Percentiles rank a stretch among this genome's conserved stretches.
Conservation (phyloP, 2,888 invertebrate genomes). For the Pollenia labialis region DNA sequence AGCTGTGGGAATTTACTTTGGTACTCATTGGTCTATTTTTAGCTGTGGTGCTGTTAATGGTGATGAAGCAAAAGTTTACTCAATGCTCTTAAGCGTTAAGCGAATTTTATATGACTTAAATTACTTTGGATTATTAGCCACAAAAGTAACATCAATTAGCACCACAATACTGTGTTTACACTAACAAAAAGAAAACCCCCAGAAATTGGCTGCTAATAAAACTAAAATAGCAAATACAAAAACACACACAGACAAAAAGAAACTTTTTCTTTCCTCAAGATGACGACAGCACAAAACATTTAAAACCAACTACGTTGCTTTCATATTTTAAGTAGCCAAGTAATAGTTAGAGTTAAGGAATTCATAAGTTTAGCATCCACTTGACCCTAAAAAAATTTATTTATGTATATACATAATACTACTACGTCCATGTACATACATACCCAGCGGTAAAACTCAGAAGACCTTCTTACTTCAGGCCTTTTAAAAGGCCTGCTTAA, state of each 20-base stretch:
- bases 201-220: slow-evolving; percentile 57
- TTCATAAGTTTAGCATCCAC: slow-evolving; percentile 55
- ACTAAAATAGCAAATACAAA: slow-evolving; percentile 13
- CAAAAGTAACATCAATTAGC: slow-evolving; percentile 76
- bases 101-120: slow-evolving; percentile 76
- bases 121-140: slow-evolving; percentile 76
- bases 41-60: slow-evolving; percentile 60
- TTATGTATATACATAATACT: background rate
- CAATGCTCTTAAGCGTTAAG: slow-evolving; percentile 73
- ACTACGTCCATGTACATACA: background rate
- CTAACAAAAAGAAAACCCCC: slow-evolving; percentile 47
- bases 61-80: slow-evolving; percentile 71
- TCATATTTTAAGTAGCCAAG: background rate
- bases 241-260: background rate
- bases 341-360: slow-evolving; percentile 35
- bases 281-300: slow-evolving; percentile 20
- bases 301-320: slow-evolving; percentile 2
- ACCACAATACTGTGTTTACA: slow-evolving; percentile 71
- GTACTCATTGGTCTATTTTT: background rate
- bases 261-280: slow-evolving; percentile 50
- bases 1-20: slow-evolving; percentile 46
- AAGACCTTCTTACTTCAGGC: no score
- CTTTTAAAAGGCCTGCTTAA: no score
- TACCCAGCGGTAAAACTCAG: no score
- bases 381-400: slow-evolving; percentile 62